Base-by-base conservation (phyloP, 2,113 vertebrate species). In the Otolemur garnettii region DNA sequence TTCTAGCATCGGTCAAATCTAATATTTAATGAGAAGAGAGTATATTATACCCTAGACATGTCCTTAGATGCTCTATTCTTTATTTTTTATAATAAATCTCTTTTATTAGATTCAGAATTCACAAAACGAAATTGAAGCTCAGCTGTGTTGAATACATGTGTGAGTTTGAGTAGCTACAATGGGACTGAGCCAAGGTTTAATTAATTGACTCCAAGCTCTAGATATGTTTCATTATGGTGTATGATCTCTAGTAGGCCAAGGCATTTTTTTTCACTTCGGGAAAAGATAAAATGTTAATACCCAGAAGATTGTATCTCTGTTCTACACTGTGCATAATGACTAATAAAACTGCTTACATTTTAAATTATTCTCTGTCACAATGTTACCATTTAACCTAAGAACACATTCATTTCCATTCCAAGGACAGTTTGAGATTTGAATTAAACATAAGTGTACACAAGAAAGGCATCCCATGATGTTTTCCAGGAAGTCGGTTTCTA, bases 381-480 rank as follows among this genome's bases (percentile, higher is more conserved):
- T 87, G 90, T 86, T 85, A 84, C 95, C 78, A 96, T 71, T 96
- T 97, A 97, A 96, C 95, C 97, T 93, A 88, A 95, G 81, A 95
- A 93, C 60, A 96, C 15, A 72, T 71, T 96, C 79, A 97, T 97
- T 96, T 97, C 80, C 91, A 96, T 98, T 97, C 93, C 75, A 94
- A 96, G 86, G 66, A 91, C 82, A 93, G 82, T 86, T 87, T 93
- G 91, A 13, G 21, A 90, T 96, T 94, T 97, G 96, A 97, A 97
- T 97, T 98, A 98, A 97, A 97, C 96, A 93, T 96, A 87, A 97
- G 95, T 94, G 94, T 97, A 96, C 60, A 97, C 71, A 96, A 96
- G 92, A 95, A 96, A 95, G 71, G 60, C 53, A 92, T 81, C 87
- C 92, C n/a, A n/a, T 83, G 79, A 97, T 93, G 95, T 97, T 94